Base-by-base conservation (phyloP, 2,113 vertebrate genomes). In the Suncus etruscus region DNA sequence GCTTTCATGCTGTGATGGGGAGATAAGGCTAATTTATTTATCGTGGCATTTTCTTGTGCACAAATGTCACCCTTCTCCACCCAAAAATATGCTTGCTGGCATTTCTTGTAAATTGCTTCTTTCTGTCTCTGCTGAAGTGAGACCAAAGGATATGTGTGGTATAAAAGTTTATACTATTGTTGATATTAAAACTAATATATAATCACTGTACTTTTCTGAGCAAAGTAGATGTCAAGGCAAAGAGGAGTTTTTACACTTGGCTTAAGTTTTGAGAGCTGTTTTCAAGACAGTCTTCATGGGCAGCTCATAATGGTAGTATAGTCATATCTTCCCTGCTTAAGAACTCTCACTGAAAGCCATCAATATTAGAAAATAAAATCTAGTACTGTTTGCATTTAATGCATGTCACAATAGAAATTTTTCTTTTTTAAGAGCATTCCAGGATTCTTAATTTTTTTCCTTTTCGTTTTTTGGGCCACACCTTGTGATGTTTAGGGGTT, bases 61-160 rank as follows among this genome's bases (percentile, higher is more conserved):
- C 47, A 91, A 95, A 93, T 90, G 50, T 92, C 89, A 91, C 69
- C 73, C 54, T 9, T 79, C 58, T 92, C 47, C 11, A 76, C 89
- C 18, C 16, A 79, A 77, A 86, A 87, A 83, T 92, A 90, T 88
- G 50, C 85, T 87, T 87, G 16, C 48, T 93, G 48, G 68, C 54
- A 86, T 95, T 95, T 93, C 85, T 91, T 94, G 11, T 88, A 90
- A 90, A 90, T 83, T 83, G 45, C 65, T 84, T 87, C 63, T 92
- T 93, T 90, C 54, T 92, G 31, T 87, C 87, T n/a, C 45, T 86
- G 47, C 82, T 95, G 79, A 93, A 93, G 45, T 92, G 87, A 83
- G 31, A 81, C 54, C 47, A 72, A 86, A 94, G 63, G 31, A 86
- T 45, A 50, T 27, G 7, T 25, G 14, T 65, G 16, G 16, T 83